Base-by-base conservation (phyloP, 1,140 invertebrate species). In the Drosophila asahinai region DNA sequence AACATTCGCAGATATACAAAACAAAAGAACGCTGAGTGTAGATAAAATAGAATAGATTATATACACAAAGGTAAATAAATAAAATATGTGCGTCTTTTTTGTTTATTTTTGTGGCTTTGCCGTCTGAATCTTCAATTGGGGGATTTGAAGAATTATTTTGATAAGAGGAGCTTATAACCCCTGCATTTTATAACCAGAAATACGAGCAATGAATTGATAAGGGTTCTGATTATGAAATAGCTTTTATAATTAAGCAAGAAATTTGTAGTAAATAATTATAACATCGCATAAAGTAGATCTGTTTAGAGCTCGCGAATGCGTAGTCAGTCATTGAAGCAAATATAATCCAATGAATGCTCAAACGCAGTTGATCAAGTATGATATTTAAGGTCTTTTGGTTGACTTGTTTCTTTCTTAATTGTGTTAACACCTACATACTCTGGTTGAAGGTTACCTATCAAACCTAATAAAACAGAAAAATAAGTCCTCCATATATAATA, bases 1-100 rank as follows among this genome's bases (percentile, higher is more conserved):
- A 77, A 55, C 77, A 40, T 64, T 36, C 14, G 43, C 45, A 80
- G 51, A 74, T 59, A 77, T 49, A 63, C 43, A 38, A 68, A 80
- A 64, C 15, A 47, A 43, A 76, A 33, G 51, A 30, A 47, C n/a
- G 7, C 68, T n/a, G 11, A 79, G 45, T 30, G 58, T 22, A 49
- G 58, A 48, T 48, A 51, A 19, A 76, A 73, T 30, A 78, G 66
- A 73, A 73, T 42, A 51, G 52, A 62, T 59, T 63, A 49, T 68
- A 25, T 40, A 40, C 17, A 55, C 52, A 65, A 63, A 77, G 55
- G 47, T 67, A 83, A 77, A 81, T 63, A 84, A 81, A 66, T 64
- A n/a, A 11, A 57, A 49, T 45, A 48, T 81, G 52, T 15, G 49
- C 77, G 49, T 64, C 67, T 38, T n/a, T 22, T 71, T 73, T 73